These are phyloP conservation scores for Rhinichthys klamathensis DNA, from an alignment of 2,113 vertebrate genomes.

Conservation along the genomic window DNA sequence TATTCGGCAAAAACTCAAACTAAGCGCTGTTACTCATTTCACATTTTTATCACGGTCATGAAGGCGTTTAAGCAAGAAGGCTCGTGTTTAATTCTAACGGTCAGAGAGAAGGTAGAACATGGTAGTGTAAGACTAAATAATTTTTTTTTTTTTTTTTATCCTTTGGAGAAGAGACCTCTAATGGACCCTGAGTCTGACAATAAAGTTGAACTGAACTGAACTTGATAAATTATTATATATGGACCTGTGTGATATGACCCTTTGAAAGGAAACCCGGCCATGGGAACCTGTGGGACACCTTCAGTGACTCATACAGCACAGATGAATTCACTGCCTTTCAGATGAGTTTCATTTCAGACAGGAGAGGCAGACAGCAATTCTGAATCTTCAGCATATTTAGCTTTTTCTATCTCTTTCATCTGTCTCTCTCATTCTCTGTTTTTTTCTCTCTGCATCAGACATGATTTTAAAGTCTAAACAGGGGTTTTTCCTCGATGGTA, in stretches of 20 bases:
- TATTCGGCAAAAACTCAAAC: background rate
- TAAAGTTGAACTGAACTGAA: too few relatives aligned
- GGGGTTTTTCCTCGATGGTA: background rate
- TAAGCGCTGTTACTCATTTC: too few relatives aligned
- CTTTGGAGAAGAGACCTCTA: background rate
- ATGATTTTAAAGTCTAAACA: constrained; percentile 8
- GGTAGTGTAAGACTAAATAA: background rate
- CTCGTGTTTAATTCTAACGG: background rate
- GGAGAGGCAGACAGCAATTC: background rate
- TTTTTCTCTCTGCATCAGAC: background rate
- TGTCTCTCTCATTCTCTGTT: background rate
- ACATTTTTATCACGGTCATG: background rate
- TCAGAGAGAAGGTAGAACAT: background rate
- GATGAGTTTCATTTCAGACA: constrained; percentile 6
- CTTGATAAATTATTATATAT: background rate
- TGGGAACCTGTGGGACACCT: background rate
- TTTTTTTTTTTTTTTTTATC: background rate
- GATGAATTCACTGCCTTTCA: background rate
- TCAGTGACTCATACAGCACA: background rate
- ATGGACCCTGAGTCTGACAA: too few relatives aligned
- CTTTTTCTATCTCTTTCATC: too few relatives aligned
- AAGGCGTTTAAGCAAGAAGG: too few relatives aligned
- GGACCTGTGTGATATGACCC: background rate
- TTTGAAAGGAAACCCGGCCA: background rate
- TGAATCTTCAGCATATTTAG: background rate